phyloP scores from a whole-genome alignment of 2,888 invertebrate genomes.

The Brachypterus glaber region DNA sequence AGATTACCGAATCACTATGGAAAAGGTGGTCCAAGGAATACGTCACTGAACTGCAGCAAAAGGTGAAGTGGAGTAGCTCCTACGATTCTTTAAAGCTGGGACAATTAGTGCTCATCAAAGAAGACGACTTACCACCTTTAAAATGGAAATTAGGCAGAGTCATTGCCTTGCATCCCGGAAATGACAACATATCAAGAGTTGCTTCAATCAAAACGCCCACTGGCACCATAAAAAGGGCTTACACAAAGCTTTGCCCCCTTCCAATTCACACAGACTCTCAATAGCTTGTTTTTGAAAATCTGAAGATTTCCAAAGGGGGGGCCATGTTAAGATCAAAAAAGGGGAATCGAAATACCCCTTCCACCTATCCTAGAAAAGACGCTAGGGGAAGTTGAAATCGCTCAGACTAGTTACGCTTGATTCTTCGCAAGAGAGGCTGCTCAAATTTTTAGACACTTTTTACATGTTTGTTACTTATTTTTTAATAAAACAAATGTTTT shows the following conservation, averaged over 20 bases:
- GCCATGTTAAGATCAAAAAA: no score
- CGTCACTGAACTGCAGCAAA: slow-evolving; percentile 21
- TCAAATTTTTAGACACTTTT: no score
- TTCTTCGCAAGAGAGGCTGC: no score
- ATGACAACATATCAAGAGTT: slow-evolving; percentile 25
- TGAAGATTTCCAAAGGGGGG: no score
- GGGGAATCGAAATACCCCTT: no score
- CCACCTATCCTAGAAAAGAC: no score
- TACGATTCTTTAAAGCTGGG: slow-evolving; percentile 20
- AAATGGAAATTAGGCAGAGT: slow-evolving; percentile 26
- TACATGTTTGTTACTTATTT: no score
- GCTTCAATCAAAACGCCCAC: slow-evolving; percentile 24
- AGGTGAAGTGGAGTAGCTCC: slow-evolving; percentile 18
- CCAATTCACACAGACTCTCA: no score
- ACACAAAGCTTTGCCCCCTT: slow-evolving; percentile 22
- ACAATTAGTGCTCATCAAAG: slow-evolving; percentile 27
- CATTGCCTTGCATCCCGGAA: slow-evolving; percentile 23
- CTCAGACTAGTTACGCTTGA: no score
- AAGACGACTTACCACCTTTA: slow-evolving; percentile 25
- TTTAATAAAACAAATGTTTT: no score
- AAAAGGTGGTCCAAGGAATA: slow-evolving; percentile 25
- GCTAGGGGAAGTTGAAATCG: no score
- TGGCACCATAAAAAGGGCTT: slow-evolving; percentile 18
- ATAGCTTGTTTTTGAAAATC: no score
- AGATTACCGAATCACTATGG: slow-evolving; percentile 25